Base-by-base conservation (phyloP, 2,888 invertebrate genomes). In the Ennomos erosarius region DNA sequence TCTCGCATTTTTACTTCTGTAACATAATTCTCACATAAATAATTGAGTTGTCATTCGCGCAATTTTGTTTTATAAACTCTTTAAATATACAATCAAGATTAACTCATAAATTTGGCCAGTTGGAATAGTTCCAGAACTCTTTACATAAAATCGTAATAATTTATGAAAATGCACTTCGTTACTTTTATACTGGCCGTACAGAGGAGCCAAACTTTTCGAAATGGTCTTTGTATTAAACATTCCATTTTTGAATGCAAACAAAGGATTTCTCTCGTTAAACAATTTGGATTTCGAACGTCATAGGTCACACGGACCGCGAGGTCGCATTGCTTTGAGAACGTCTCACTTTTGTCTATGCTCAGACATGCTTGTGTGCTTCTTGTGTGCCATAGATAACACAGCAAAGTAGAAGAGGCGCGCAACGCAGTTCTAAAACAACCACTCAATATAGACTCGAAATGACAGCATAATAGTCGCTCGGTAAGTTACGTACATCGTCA, bases 281-380 rank as follows among this genome's bases (percentile, higher is more conserved):
- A 79, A 82, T 82, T 84, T 75, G 74, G 78, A 82, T 80, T 80
- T 82, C 75, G 79, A 83, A 84, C 82, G 78, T 78, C 74, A 78
- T 77, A 75, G 81, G 83, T 84, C 83, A 81, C 81, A 85, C 75
- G 79, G 79, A 71, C 74, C 73, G 76, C 78, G 82, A 82, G 81
- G 82, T 84, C 82, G 81, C 75, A 70, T 79, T 79, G 82, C 83
- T 84, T 82, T 82, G 81, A 83, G 84, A 85, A 85, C 84, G 80
- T 82, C 81, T 81, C 75, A 75, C 79, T 85, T 82, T 84, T 86
- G 85, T 86, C 82, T 85, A 79, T 84, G 74, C 74, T 70, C 73
- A 76, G 75, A 74, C 79, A 73, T 79, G 80, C 78, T 73, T 73
- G 72, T 78, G 75, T 74, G 74, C 79, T 79, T 79, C 78, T 73